phyloP scores from a whole-genome alignment of 2,888 invertebrate species.

The Seira ritae region DNA sequence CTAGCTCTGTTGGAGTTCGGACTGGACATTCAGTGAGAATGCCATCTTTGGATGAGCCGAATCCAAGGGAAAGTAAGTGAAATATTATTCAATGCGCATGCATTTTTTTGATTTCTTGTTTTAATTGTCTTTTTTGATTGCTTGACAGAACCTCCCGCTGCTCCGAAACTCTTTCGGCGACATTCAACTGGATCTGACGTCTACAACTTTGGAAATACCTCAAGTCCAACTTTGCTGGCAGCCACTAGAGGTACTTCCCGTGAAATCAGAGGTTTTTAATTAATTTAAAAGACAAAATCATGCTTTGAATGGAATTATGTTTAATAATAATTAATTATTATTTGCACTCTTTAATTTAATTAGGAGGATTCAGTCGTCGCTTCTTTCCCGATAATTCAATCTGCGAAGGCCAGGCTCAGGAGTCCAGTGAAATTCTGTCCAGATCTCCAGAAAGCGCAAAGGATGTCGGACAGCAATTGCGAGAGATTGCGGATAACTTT shows the following conservation, averaged over 20 bases:
- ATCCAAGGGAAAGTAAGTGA: conserved; percentile 13
- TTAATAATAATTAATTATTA: too few species aligned
- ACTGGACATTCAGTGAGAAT: conserved; percentile 13
- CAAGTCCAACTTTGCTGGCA: conserved; percentile 25
- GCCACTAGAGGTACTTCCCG: conserved; percentile 24
- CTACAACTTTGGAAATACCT: conserved; percentile 26
- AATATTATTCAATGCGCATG: too few species aligned
- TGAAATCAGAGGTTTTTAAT: background rate
- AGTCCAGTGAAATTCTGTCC: background rate
- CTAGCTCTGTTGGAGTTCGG: conserved; percentile 30
- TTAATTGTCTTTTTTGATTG: too few species aligned
- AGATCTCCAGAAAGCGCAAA: background rate
- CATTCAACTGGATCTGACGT: conserved; percentile 52
- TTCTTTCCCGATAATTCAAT: background rate
- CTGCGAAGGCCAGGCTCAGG: background rate
- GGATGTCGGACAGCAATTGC: conserved; percentile 46
- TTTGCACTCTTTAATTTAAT: too few species aligned
- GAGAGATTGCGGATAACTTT: conserved; percentile 53
- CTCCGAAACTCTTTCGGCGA: conserved; percentile 30
- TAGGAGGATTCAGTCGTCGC: conserved; percentile 10
- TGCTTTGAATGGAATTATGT: too few species aligned
- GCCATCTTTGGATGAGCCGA: conserved; percentile 18
- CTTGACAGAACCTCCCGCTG: background rate
- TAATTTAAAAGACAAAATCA: too few species aligned
- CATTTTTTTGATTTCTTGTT: too few species aligned